Base-by-base conservation (phyloP, 2,888 invertebrate species). In the Lissocephala sabroskyi region DNA sequence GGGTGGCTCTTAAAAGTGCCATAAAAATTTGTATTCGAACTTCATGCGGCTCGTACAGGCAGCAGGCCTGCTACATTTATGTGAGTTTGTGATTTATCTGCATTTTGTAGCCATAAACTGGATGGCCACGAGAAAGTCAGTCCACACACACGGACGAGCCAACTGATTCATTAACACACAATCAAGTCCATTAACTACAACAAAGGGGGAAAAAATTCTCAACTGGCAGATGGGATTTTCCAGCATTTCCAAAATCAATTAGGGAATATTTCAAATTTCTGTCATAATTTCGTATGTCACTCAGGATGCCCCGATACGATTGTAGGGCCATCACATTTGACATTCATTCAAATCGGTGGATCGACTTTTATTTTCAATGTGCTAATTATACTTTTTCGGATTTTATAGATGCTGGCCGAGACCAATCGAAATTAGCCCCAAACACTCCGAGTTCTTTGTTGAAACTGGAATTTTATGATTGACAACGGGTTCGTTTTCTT, bases 21-120 rank as follows among this genome's bases (percentile, higher is more conserved):
- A 80, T 82, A 82, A n/a, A n/a, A 82, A 82, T 81, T 79, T 79
- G 61, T 65, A 59, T 78, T 68, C 63, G 78, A 76, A 52, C 52
- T n/a, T 9, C 23, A 63, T 70, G 71, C 66, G 64, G 61, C 65
- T 70, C 56, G 62, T n/a, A 74, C 58, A 55, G 59, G 49, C 58
- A 62, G 47, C n/a, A n/a, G n/a, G n/a, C n/a, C n/a, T 37, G 49
- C 17, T 44, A 51, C 56, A 73, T 70, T 75, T 76, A 73, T 73
- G 62, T 76, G 76, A 52, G 57, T 68, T 68, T 76, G 59, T 71
- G 77, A 73, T 73, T 73, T 73, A 73, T 73, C 76, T 78, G 77
- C 71, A 63, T 79, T 81, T 79, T 77, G 78, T 71, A 45, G 62
- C 56, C 66, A 73, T 76, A 60, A 75, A 62, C 45, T 40, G 26